A percentile compares a stretch with the other conserved stretches of the same genome.
These are phyloP conservation scores for Tiliqua scincoides DNA, from an alignment of 2,113 vertebrate species.

Conservation along the genomic window DNA sequence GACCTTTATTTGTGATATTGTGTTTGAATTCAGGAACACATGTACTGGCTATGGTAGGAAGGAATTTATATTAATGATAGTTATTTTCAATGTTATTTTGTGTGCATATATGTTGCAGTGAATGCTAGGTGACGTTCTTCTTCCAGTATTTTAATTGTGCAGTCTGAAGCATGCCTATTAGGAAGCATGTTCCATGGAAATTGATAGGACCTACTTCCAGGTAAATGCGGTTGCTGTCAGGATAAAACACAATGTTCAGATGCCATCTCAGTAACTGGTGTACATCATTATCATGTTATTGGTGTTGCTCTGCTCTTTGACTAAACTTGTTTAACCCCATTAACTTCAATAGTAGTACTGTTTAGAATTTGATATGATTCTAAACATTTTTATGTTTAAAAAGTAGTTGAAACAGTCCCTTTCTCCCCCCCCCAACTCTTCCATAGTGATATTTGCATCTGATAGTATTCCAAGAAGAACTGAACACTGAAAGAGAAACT, in stretches of 20 bases:
- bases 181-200: background rate
- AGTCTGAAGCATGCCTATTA: background rate
- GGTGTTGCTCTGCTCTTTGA: slow-evolving; percentile 14
- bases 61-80: background rate
- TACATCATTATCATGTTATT: slow-evolving; percentile 27
- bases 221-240: background rate
- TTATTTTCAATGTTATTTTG: background rate
- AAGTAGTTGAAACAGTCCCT: background rate
- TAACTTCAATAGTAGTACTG: background rate
- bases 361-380: slow-evolving; percentile 16
- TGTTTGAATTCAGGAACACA: background rate
- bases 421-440: background rate
- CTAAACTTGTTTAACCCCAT: background rate
- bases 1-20: background rate
- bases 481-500: slow-evolving; percentile 31
- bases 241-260: slow-evolving; percentile 23
- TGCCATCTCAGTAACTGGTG: slow-evolving; percentile 6
- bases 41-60: background rate
- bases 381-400: slow-evolving; percentile 25
- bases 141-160: background rate
- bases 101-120: background rate
- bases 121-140: background rate
- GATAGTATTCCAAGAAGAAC: slow-evolving; percentile 7
- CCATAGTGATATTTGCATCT: slow-evolving; percentile 23
- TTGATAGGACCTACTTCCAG: background rate